These are phyloP conservation scores for Megaleporinus macrocephalus DNA, from an alignment of 2,113 vertebrate genomes.

Conservation along the genomic window DNA sequence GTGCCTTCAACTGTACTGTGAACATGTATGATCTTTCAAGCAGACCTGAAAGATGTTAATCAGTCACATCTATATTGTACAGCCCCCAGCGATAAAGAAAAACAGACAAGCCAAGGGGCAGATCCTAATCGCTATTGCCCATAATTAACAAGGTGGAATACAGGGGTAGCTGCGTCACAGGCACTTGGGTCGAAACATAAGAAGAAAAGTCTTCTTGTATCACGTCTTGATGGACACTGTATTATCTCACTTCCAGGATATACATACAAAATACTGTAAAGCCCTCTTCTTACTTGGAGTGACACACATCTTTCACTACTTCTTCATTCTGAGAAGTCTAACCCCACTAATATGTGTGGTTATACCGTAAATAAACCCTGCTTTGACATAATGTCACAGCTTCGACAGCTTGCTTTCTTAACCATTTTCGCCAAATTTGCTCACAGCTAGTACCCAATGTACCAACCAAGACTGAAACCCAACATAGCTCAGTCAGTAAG, in stretches of 20 bases:
- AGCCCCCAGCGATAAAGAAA: neutral
- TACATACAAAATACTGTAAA: neutral
- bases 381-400: too few species aligned
- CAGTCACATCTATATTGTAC: neutral
- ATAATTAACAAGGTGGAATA: neutral
- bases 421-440: too few species aligned
- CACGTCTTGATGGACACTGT: neutral
- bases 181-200: too few species aligned
- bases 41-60: neutral
- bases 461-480: too few species aligned
- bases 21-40: conserved; percentile 29
- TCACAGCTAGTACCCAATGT: too few species aligned
- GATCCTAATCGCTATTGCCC: neutral
- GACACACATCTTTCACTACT: too few species aligned
- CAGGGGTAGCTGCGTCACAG: neutral
- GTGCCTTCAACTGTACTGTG: conserved; percentile 3
- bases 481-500: too few species aligned
- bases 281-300: neutral
- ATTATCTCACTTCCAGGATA: neutral
- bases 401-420: too few species aligned
- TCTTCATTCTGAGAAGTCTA: too few species aligned
- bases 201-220: too few species aligned
- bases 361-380: too few species aligned
- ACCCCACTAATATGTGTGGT: too few species aligned
- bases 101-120: neutral